Base-by-base conservation (phyloP, 2,113 vertebrate genomes). In the Pseudolaguvia tuberculata region DNA sequence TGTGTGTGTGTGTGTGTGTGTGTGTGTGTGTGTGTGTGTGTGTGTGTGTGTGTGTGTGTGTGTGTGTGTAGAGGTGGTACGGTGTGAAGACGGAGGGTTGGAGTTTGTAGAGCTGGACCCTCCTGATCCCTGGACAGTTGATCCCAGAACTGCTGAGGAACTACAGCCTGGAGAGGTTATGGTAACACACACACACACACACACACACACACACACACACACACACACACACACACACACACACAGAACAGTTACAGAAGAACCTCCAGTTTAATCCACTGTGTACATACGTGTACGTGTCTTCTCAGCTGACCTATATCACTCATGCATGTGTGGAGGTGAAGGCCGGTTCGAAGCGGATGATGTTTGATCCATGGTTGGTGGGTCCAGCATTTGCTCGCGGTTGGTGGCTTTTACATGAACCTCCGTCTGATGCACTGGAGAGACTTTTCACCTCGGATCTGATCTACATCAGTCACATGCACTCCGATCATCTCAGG, bases 401-500 rank as follows among this genome's bases (percentile, higher is more conserved):
- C 10, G 92, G 92, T 20, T 94, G 92, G 92, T 94, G 92, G 92
- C 81, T 94, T 31, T 83, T 93, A 2, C 91, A 94, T 0, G 91
- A 93, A 56, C 92, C 92, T 20, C 92, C 92, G 0, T 75, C 81
- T 1, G 89, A 92, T 25, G 86, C 87, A 52, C 39, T 92, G 74
- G 88, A 92, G 68, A 87, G 88, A 72, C 80, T 94, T 31, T 90
- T 88, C 63, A 70, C 14, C 23, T 90, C 90, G 0, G 91, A 92
- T 78, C 81, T 92, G n/a, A 84, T 93, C 74, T 94, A 94, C 78
- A 89, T 94, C 83, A 94, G 92, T 58, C 92, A 93, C 68, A 91
- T 93, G 90, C 91, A 93, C 79, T 92, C 91, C 1, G 92, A 94
- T 79, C 92, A 94, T 84, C 88, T 94, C 72, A 93, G 90, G 92